phyloP scores from a whole-genome alignment of 2,797 vertebrate genomes.

The Nannoperca australis region DNA sequence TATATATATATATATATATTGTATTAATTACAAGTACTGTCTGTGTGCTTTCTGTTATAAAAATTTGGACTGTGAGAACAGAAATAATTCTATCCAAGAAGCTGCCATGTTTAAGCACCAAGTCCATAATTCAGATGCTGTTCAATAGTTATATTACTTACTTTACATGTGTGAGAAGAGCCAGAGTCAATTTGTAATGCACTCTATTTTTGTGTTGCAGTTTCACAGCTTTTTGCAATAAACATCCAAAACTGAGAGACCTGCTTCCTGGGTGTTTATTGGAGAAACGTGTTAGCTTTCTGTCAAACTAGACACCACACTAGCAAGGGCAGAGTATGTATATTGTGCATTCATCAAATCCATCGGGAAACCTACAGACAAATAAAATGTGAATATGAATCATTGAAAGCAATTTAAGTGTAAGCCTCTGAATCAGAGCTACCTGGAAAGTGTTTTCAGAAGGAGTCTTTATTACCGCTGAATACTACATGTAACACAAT shows the following conservation, averaged over 20 bases:
- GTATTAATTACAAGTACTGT: not conserved
- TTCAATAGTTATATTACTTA: not conserved
- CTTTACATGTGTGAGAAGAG: not conserved
- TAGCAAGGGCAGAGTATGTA: not conserved
- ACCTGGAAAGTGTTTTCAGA: conserved; percentile 54
- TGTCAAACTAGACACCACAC: not conserved
- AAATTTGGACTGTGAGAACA: not conserved
- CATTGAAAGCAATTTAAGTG: conserved; percentile 47
- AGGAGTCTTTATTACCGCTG: conserved; percentile 51
- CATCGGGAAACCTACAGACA: conserved; percentile 16
- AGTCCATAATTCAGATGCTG: not conserved
- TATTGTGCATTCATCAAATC: conserved; percentile 31
- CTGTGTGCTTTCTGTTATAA: not conserved
- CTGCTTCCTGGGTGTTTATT: not conserved
- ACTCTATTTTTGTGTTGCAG: not conserved
- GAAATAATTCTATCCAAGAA: not conserved
- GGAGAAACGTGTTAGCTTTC: not conserved
- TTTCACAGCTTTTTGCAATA: not conserved
- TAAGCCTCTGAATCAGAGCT: conserved; percentile 44
- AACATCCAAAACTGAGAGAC: not conserved
- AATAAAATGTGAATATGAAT: conserved; percentile 51
- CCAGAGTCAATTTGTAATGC: not conserved
- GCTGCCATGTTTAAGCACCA: not conserved
- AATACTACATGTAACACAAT: conserved; percentile 58
- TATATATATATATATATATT: not conserved